Evolutionary conservation across 2,888 invertebrate species (phyloP).

Genomic region (Netelia fuscicornis): DNA sequence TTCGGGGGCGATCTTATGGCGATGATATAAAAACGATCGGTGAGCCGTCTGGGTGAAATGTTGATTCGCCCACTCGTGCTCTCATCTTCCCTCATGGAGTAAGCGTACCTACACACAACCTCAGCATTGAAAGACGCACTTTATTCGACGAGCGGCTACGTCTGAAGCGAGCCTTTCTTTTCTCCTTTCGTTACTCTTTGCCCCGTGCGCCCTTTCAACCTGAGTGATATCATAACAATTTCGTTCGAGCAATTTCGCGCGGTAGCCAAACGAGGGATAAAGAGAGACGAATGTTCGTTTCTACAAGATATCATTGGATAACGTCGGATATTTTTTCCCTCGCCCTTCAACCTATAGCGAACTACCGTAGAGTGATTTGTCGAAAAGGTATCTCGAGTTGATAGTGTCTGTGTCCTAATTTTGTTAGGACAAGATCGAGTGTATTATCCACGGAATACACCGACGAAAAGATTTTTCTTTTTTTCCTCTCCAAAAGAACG

Average conservation of each 20-base stretch:
- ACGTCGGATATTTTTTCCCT: conserved; percentile 6
- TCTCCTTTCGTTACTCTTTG: conserved; percentile 2
- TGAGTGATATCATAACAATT: conserved; percentile 57
- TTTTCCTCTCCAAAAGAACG: not conserved
- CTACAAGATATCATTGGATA: conserved; percentile 27
- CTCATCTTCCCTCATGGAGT: conserved; percentile 25
- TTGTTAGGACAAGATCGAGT: not conserved
- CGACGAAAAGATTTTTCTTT: not conserved
- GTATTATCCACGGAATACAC: not conserved
- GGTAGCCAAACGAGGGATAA: conserved; percentile 53
- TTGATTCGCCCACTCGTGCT: conserved; percentile 37
- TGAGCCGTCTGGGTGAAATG: conserved; percentile 69
- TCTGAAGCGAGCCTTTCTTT: conserved; percentile 26
- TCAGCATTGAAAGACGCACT: conserved; percentile 34
- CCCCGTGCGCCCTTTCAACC: not conserved
- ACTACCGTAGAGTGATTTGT: conserved; percentile 34
- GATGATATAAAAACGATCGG: conserved; percentile 71
- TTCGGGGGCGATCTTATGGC: conserved; percentile 43
- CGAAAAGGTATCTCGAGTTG: conserved; percentile 41
- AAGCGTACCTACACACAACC: not conserved
- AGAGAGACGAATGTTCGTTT: conserved; percentile 55
- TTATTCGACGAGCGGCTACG: conserved; percentile 47
- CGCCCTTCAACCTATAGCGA: not conserved
- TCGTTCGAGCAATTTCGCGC: conserved; percentile 57
- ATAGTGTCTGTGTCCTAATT: conserved; percentile 38